A percentile compares a stretch with the other conserved stretches of the same genome.
phyloP scores from a whole-genome alignment of 2,797 vertebrate genomes.

The Rhyacichthys aspro region DNA sequence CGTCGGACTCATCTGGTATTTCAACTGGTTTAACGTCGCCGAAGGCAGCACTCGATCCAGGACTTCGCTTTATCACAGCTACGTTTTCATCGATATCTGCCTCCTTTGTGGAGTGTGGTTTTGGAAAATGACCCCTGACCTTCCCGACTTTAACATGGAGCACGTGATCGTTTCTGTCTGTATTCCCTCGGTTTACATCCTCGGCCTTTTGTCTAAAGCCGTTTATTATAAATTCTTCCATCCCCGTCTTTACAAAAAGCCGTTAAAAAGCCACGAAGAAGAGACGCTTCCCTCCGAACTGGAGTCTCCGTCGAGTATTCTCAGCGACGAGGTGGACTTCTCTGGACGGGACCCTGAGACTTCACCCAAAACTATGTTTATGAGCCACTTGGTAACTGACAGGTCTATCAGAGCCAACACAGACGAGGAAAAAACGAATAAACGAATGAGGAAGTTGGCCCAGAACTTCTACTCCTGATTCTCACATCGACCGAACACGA shows the following conservation, averaged over 20 bases:
- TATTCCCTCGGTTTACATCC: slow-evolving; percentile 45
- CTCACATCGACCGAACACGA: slow-evolving; percentile 39
- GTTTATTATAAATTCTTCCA: slow-evolving; percentile 84
- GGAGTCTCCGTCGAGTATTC: accelerated
- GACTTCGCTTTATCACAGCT: slow-evolving; percentile 78
- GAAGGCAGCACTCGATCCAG: slow-evolving; percentile 67
- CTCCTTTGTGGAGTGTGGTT: slow-evolving; percentile 79
- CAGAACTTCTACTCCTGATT: slow-evolving; percentile 71
- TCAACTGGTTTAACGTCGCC: slow-evolving; percentile 88
- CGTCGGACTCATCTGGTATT: slow-evolving; percentile 89
- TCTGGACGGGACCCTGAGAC: no score
- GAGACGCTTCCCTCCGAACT: accelerated
- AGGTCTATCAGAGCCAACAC: not conserved
- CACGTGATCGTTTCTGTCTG: accelerated
- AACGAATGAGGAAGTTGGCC: slow-evolving; percentile 72
- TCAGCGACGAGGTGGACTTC: slow-evolving; percentile 1
- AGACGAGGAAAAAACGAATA: slow-evolving; percentile 18
- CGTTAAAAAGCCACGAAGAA: not conserved
- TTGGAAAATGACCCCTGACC: slow-evolving; percentile 31
- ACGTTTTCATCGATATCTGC: slow-evolving; percentile 76
- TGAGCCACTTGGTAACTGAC: accelerated
- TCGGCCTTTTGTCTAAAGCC: slow-evolving; percentile 76
- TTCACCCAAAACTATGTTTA: no score
- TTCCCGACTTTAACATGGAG: slow-evolving; percentile 6
- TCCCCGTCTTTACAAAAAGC: slow-evolving; percentile 60